These are phyloP conservation scores for Sylvicola cinctus DNA, from an alignment of 2,888 invertebrate genomes.

Conservation along the genomic window DNA sequence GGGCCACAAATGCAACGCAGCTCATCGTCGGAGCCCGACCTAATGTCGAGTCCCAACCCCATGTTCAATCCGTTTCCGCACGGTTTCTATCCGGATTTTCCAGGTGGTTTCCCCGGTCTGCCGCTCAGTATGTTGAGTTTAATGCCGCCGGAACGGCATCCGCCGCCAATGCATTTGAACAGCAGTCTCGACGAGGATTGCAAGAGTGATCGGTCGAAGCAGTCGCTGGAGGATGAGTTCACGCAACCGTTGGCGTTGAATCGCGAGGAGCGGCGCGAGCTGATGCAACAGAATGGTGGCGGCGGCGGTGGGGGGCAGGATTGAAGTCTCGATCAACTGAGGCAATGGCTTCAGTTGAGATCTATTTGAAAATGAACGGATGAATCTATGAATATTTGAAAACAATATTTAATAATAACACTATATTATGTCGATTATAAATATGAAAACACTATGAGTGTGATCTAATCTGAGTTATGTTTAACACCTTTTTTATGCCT, in stretches of 20 bases:
- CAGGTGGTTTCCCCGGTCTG: conserved; percentile 53
- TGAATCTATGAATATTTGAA: no score
- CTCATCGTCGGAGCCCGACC: conserved; percentile 43
- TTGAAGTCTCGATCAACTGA: no score
- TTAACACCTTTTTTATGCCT: no score
- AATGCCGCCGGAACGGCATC: conserved; percentile 53
- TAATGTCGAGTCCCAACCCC: conserved; percentile 36
- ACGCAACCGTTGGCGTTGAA: conserved; percentile 33
- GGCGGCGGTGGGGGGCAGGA: no score
- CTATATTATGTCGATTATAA: no score
- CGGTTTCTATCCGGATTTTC: conserved; percentile 68
- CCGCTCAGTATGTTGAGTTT: conserved; percentile 71
- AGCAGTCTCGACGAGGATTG: conserved; percentile 42
- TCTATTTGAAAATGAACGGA: no score
- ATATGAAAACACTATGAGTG: no score
- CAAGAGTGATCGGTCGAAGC: conserved; percentile 40
- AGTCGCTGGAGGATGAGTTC: conserved; percentile 36
- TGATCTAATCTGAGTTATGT: no score
- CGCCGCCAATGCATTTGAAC: conserved; percentile 31
- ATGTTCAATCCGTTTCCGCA: conserved; percentile 60
- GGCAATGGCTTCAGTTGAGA: no score
- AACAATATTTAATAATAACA: no score
- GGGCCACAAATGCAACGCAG: conserved; percentile 31
- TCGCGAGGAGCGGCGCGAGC: conserved; percentile 38
- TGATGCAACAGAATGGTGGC: conserved; percentile 59